phyloP scores from a whole-genome alignment of 1,140 invertebrate species.

The Melipona quadrifasciata region DNA sequence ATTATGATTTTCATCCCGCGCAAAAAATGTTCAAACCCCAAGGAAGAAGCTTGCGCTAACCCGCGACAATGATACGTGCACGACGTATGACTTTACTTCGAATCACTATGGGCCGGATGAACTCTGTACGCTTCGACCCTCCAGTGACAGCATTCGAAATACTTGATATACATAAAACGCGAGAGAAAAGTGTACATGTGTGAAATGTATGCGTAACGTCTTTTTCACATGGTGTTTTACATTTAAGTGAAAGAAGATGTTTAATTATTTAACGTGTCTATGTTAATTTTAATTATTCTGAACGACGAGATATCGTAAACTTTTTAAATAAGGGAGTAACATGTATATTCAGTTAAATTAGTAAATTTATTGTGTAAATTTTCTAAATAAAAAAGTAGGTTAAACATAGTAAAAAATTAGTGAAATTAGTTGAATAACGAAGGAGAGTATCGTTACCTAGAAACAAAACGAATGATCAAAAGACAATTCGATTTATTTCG shows the following conservation, averaged over 20 bases:
- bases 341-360: too few relatives aligned
- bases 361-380: too few relatives aligned
- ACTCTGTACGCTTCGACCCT: background rate
- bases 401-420: background rate
- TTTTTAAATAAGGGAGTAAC: too few relatives aligned
- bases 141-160: too few relatives aligned
- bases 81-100: slow-evolving; percentile 31
- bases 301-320: too few relatives aligned
- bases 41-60: slow-evolving; percentile 4
- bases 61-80: background rate
- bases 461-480: slow-evolving; percentile 19
- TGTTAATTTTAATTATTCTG: too few relatives aligned
- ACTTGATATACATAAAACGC: background rate
- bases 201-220: background rate
- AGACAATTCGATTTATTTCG: slow-evolving; percentile 39
- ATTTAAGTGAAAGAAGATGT: background rate
- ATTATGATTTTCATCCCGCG: slow-evolving; percentile 53
- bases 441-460: background rate
- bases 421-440: too few relatives aligned
- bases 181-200: background rate
- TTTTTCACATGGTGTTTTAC: background rate
- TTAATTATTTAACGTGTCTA: background rate
- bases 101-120: background rate
- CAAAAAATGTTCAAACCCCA: slow-evolving; percentile 42
- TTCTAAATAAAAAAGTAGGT: background rate